These are phyloP conservation scores for Dynastes tityus DNA, from an alignment of 2,888 invertebrate species.

Conservation along the genomic window DNA sequence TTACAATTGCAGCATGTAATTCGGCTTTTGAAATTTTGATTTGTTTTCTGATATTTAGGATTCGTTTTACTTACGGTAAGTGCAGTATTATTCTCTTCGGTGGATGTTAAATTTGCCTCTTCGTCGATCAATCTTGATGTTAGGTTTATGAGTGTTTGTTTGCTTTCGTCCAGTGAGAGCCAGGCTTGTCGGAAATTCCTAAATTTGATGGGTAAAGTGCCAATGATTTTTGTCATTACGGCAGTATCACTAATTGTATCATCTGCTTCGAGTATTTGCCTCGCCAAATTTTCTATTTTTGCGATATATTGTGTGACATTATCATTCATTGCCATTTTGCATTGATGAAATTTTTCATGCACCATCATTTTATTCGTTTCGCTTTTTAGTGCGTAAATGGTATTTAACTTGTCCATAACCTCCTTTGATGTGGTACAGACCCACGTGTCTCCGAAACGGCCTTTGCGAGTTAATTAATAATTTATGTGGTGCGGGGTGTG, in stretches of 20 bases:
- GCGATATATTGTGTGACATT: conserved; percentile 13
- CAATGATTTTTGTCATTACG: conserved; percentile 17
- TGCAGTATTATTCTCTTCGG: background rate
- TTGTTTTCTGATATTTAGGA: too few relatives aligned
- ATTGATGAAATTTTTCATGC: conserved; percentile 32
- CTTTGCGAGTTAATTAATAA: too few relatives aligned
- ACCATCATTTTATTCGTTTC: conserved; percentile 30
- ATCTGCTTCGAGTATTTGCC: conserved; percentile 10
- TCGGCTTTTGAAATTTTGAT: too few relatives aligned
- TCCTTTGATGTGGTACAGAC: too few relatives aligned
- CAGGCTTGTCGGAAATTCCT: conserved; percentile 56
- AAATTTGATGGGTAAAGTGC: background rate
- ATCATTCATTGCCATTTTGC: conserved; percentile 13
- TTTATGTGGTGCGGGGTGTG: too few relatives aligned
- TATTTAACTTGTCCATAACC: too few relatives aligned
- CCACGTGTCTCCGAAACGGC: too few relatives aligned
- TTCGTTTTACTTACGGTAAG: background rate
- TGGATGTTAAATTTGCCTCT: conserved; percentile 51
- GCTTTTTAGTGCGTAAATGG: too few relatives aligned
- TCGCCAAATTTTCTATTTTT: conserved; percentile 8
- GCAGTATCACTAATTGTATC: conserved; percentile 24
- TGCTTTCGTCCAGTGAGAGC: conserved; percentile 54
- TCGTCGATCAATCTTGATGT: conserved; percentile 56
- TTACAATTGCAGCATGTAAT: too few relatives aligned
- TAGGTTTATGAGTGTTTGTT: conserved; percentile 56